Conservation (phyloP, 2,797 vertebrate genomes). For the Peromyscus nudipes region DNA sequence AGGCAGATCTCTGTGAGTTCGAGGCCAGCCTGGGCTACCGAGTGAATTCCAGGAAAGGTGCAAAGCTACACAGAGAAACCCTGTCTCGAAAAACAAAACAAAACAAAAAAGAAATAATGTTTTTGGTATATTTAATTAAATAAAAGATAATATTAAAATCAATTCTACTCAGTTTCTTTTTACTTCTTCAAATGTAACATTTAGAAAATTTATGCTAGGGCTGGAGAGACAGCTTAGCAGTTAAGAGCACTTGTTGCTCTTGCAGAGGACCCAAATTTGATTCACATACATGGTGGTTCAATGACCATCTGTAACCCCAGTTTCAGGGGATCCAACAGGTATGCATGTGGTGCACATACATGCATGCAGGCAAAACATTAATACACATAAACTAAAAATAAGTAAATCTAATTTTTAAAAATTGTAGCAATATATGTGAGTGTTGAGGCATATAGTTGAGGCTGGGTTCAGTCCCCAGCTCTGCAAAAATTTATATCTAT, state of each 20-base stretch:
- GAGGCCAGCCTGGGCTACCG: too few relatives aligned
- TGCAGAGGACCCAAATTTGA: neutral
- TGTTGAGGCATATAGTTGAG: neutral
- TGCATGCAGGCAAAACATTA: neutral
- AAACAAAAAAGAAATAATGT: neutral
- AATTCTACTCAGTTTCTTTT: conserved; percentile 55
- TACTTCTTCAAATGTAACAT: conserved; percentile 20
- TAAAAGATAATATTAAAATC: conserved; percentile 56
- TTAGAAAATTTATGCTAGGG: conserved; percentile 21
- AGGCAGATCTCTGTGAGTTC: too few relatives aligned
- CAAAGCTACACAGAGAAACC: too few relatives aligned
- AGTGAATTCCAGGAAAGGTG: too few relatives aligned
- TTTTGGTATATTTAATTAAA: conserved; percentile 49
- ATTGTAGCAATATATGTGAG: neutral
- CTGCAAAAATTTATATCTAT: neutral
- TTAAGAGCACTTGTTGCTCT: neutral
- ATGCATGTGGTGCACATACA: neutral
- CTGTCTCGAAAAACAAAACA: too few relatives aligned
- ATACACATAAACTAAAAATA: neutral
- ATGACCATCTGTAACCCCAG: neutral
- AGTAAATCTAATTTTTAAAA: neutral
- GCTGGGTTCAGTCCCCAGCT: neutral
- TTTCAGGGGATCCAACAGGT: neutral
- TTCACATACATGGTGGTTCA: neutral
- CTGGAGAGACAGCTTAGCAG: neutral